phyloP scores from a whole-genome alignment of 2,888 invertebrate genomes.

The Hydriomena furcata region DNA sequence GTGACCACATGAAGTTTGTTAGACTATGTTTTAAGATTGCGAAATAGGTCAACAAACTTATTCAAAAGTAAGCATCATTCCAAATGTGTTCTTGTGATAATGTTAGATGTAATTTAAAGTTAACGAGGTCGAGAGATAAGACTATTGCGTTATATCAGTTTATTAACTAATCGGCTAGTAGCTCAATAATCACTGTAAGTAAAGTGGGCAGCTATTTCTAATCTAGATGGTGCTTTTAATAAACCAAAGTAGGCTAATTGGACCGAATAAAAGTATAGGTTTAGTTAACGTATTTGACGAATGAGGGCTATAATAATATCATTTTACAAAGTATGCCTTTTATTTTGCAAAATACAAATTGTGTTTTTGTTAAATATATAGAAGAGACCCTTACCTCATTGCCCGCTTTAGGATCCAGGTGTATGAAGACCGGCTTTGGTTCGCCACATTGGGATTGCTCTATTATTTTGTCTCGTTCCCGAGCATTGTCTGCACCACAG shows the following conservation, averaged over 20 bases:
- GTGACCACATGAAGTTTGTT: not conserved
- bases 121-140: slow-evolving; percentile 40
- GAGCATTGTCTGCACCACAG: slow-evolving; percentile 57
- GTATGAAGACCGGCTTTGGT: slow-evolving; percentile 70
- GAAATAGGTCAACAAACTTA: slow-evolving; percentile 34
- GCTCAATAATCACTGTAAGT: not conserved
- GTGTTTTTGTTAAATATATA: too few species aligned
- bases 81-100: slow-evolving; percentile 15
- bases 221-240: slow-evolving; percentile 12
- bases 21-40: slow-evolving; percentile 20
- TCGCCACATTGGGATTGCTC: slow-evolving; percentile 68
- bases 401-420: slow-evolving; percentile 56
- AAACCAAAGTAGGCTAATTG: slow-evolving; percentile 8
- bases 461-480: slow-evolving; percentile 59
- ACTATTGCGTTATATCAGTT: slow-evolving; percentile 26
- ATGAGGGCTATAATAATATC: too few species aligned
- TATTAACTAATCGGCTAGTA: slow-evolving; percentile 9
- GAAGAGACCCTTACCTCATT: slow-evolving; percentile 58
- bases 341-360: too few species aligned
- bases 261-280: not conserved
- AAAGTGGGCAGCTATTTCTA: not conserved
- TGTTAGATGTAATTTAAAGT: slow-evolving; percentile 20
- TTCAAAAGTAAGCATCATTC: slow-evolving; percentile 13
- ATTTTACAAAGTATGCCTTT: too few species aligned
- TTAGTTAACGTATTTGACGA: too few species aligned